Evolutionary conservation across 1,140 invertebrate genomes (phyloP), one percentile per base, ranked within the genome.

Genomic region (Bombus turneri): DNA sequence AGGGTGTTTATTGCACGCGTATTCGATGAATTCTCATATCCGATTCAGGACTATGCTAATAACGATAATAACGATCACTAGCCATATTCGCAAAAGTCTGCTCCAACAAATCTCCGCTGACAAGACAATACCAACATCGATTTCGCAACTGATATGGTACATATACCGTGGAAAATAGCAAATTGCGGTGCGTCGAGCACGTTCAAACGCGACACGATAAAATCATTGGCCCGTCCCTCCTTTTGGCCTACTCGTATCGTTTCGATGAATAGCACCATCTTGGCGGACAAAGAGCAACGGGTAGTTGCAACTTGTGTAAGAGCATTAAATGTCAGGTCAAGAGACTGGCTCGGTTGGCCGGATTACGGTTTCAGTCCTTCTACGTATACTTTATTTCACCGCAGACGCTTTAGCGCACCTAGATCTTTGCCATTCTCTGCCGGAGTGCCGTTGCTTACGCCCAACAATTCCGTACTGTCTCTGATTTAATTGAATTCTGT

Each of bases 301-400:
- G 86, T 86, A 84, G 82, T 78, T 53, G 81, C 78, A 57, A 87
- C 91, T 93, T 92, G 93, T 92, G 93, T 85, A 93, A 92, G 91
- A 88, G 90, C 88, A 88, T 88, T 91, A 93, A 93, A 93, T 93
- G 93, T 92, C 93, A 93, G 93, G 88, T 93, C 92, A 87, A 89
- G 92, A 91, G 91, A 92, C 88, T 90, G 89, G 92, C 90, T 86
- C 73, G 73, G 72, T 77, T 34, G 62, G 85, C 53, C 69, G 86
- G 85, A 85, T 86, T 88, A 87, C 76, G 69, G 83, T 57, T 62
- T 83, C 79, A 80, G 39, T 68, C 64, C 47, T 75, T 84, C 83
- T 43, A 57, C 31, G 68, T 62, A n/a, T 62, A 72, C 76, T 84
- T 89, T 88, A 85, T 83, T 85, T 87, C 80, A 41, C 57, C 83